phyloP scores from a whole-genome alignment of 2,888 invertebrate genomes.

The Vesta saturnalis region DNA sequence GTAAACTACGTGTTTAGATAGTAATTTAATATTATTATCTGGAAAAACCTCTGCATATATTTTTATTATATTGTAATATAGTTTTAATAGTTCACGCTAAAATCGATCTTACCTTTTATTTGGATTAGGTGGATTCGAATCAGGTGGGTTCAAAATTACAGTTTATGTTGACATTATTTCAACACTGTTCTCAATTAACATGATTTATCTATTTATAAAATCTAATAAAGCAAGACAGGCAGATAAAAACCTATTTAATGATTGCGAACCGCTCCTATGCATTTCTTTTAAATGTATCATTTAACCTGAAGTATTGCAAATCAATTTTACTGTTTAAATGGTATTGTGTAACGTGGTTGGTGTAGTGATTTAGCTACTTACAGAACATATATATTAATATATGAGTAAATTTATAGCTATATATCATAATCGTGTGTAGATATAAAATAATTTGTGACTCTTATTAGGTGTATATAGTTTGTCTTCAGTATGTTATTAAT shows the following conservation, averaged over 20 bases:
- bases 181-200: slow-evolving; percentile 11
- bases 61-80: too few relatives aligned
- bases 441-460: slow-evolving; percentile 6
- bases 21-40: too few relatives aligned
- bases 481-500: slow-evolving; percentile 1
- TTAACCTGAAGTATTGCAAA: not conserved
- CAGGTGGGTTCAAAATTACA: not conserved
- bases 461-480: slow-evolving; percentile 5
- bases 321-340: not conserved
- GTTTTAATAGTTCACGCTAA: too few relatives aligned
- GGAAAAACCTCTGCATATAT: too few relatives aligned
- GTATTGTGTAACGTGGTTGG: slow-evolving; percentile 6
- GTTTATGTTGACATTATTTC: slow-evolving; percentile 10
- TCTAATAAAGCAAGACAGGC: not conserved
- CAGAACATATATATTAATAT: slow-evolving; percentile 7
- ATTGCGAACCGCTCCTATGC: slow-evolving; percentile 6
- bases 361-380: slow-evolving; percentile 3
- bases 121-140: not conserved
- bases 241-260: slow-evolving; percentile 4
- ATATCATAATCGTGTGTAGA: slow-evolving; percentile 15
- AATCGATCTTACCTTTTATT: not conserved
- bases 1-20: too few relatives aligned
- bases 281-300: not conserved
- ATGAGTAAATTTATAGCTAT: slow-evolving; percentile 8
- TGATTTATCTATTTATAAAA: slow-evolving; percentile 12